These are phyloP conservation scores for Agelastica alni DNA, from an alignment of 2,888 invertebrate genomes.

Conservation along the genomic window DNA sequence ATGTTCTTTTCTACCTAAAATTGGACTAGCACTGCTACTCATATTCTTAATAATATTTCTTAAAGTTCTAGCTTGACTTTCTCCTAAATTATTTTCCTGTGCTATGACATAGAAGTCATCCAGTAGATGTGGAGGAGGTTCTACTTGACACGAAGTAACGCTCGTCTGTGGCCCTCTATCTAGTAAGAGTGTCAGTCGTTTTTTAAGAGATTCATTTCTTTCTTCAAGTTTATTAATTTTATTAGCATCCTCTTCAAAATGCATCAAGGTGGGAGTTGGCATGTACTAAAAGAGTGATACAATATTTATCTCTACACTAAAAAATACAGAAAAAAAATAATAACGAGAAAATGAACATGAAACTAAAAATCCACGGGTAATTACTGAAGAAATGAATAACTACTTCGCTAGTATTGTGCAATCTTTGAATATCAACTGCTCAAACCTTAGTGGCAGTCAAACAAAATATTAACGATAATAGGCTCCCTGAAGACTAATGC, in stretches of 20 bases:
- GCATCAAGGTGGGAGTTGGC: constrained; percentile 83
- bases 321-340: neutral
- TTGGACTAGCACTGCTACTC: constrained; percentile 77
- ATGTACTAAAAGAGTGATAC: constrained; percentile 67
- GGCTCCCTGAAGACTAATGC: no score
- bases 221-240: constrained; percentile 81
- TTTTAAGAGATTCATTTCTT: constrained; percentile 74
- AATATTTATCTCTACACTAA: neutral
- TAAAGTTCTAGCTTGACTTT: constrained; percentile 75
- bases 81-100: constrained; percentile 66
- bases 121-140: constrained; percentile 78
- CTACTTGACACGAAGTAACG: constrained; percentile 67
- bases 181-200: constrained; percentile 60
- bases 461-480: no score
- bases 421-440: no score
- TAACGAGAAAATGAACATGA: no score
- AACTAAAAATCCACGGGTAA: no score
- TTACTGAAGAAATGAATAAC: no score
- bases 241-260: constrained; percentile 83
- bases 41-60: constrained; percentile 81
- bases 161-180: constrained; percentile 53
- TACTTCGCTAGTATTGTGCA: no score
- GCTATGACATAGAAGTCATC: constrained; percentile 93
- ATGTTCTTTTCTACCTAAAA: constrained; percentile 71
- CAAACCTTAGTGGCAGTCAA: no score